phyloP scores from a whole-genome alignment of 1,140 invertebrate species.

The Lepidurus packardi region DNA sequence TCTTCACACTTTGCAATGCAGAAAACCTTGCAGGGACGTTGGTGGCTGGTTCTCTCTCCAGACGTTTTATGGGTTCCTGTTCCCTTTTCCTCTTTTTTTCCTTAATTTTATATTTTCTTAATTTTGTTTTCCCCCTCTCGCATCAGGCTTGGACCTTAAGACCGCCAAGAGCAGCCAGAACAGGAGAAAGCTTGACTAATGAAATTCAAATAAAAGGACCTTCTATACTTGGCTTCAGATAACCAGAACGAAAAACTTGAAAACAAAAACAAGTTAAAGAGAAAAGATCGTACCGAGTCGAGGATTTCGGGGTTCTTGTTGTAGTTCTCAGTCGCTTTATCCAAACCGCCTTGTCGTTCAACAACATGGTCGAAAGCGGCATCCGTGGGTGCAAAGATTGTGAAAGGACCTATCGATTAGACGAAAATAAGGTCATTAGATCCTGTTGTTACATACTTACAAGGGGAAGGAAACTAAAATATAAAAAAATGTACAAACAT shows the following conservation, averaged over 20 bases:
- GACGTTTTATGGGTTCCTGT: not conserved
- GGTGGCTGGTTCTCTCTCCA: not conserved
- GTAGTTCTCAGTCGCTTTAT: conserved; percentile 31
- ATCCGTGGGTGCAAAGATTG: conserved; percentile 33
- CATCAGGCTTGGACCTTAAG: no score
- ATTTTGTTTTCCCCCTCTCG: no score
- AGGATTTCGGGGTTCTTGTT: conserved; percentile 35
- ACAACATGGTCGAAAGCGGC: conserved; percentile 32
- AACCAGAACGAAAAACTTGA: not conserved
- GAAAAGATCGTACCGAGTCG: conserved; percentile 31
- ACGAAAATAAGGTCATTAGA: not conserved
- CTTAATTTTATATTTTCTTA: not conserved
- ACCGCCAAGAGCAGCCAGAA: not conserved
- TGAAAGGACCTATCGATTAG: conserved; percentile 30
- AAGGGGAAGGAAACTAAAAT: not conserved
- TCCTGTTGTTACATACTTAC: not conserved
- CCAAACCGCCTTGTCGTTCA: conserved; percentile 31
- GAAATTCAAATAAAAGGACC: not conserved
- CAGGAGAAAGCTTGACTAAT: conserved; percentile 15
- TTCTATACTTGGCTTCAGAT: not conserved
- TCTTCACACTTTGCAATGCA: not conserved
- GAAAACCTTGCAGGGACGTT: not conserved
- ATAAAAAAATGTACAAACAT: not conserved
- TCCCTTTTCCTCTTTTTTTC: not conserved
- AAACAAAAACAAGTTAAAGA: not conserved